Conservation (phyloP, 1,140 invertebrate genomes). For the Littorina saxatilis region DNA sequence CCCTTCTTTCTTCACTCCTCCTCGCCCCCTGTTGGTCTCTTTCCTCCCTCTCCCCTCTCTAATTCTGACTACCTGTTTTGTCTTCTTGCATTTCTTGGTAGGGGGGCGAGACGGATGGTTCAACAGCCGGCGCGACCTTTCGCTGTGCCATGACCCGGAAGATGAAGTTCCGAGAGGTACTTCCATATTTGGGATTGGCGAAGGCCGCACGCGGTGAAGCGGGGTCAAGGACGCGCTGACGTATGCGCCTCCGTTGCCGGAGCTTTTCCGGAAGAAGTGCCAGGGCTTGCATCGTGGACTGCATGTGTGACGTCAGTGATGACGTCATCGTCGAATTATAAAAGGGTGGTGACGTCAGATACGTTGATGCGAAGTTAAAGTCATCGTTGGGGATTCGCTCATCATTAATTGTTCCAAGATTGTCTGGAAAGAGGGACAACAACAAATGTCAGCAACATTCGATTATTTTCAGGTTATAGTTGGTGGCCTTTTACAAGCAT, state of each 20-base stretch:
- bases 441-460: no score
- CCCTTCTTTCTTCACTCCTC: no score
- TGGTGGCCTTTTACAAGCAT: no score
- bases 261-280: conserved; percentile 37
- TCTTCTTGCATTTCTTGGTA: conserved; percentile 17
- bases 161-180: conserved; percentile 37
- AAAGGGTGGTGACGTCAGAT: not conserved
- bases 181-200: conserved; percentile 40
- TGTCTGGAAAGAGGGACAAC: not conserved
- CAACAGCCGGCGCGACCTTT: conserved; percentile 1
- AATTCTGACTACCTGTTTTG: no score
- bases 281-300: conserved; percentile 34
- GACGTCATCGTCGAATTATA: not conserved
- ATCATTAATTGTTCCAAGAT: not conserved
- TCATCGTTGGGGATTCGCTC: not conserved
- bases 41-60: no score
- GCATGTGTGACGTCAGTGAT: not conserved
- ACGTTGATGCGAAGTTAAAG: not conserved
- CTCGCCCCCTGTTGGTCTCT: no score
- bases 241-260: conserved; percentile 24
- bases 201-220: conserved; percentile 37
- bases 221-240: conserved; percentile 30
- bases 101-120: not conserved
- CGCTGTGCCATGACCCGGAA: conserved; percentile 30
- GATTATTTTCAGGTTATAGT: no score